Evolutionary conservation across 1,140 invertebrate species (phyloP), one percentile per base, ranked within the genome.

Genomic region (Cyrtorhinus lividipennis): DNA sequence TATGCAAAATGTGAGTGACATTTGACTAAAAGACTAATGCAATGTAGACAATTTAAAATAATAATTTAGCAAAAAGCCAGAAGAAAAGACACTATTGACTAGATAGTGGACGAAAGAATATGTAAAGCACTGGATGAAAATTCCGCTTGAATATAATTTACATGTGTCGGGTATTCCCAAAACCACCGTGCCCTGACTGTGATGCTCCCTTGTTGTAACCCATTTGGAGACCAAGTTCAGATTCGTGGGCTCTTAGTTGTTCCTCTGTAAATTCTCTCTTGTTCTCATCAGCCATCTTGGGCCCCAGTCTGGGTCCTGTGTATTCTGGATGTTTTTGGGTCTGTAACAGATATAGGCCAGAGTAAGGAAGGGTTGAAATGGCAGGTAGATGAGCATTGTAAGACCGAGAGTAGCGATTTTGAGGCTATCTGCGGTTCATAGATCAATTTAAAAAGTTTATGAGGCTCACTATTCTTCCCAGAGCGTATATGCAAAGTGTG

Each of bases 161-260:
- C 90, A 93, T 92, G 72, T 93, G 90, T 70, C 90, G 81, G n/a
- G 89, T 92, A 73, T 98, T 98, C 68, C 95, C 94, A 72, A 99
- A 92, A 61, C 88, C 84, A 62, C 90, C 90, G 61, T 85, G 83
- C 2, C 90, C 90, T 46, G 89, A 78, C 72, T 92, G 90, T 24
- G 85, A 87, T 12, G 89, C 89, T 27, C 89, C 88, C 73, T 97
- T 95, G 77, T 98, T 98, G 78, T 81, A 94, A 23, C 96, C 95
- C 85, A 95, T 95, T 76, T 98, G 95, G 12, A 99, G 80, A 70
- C 90, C 91, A 18, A 98, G 80, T 62, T 96, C 83, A 24, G 86
- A 86, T 72, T 97, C 90, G 64, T 88, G 86, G 1, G 92, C 89
- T 48, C 90, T 81, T 20, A 99, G 78, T 73, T 98, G 95, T 62